phyloP scores from a whole-genome alignment of 2,113 vertebrate genomes.

The Melanerpes formicivorus region DNA sequence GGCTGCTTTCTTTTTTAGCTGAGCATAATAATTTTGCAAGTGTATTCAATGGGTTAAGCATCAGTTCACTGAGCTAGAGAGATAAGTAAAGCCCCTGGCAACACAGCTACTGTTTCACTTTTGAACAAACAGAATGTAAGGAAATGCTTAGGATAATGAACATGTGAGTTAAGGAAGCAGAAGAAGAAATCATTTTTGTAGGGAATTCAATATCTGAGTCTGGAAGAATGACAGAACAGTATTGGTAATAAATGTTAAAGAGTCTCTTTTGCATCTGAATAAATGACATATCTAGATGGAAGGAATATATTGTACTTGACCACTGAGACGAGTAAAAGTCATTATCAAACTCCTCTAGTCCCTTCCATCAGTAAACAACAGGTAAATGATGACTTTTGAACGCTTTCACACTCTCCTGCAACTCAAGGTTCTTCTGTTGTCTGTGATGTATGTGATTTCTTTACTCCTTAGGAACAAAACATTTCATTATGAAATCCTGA shows the following conservation, averaged over 20 bases:
- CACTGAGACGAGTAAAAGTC: background rate
- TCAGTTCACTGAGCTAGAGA: conserved; percentile 26
- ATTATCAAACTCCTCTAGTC: background rate
- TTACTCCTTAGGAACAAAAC: background rate
- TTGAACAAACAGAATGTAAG: background rate
- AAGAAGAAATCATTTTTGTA: background rate
- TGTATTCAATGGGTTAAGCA: conserved; percentile 9
- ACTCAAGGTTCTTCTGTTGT: background rate
- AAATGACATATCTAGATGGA: background rate
- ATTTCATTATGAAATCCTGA: background rate
- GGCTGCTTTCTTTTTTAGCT: conserved; percentile 38
- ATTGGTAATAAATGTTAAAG: background rate
- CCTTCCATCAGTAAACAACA: background rate
- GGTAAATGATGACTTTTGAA: background rate
- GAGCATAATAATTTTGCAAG: background rate
- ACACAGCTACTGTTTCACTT: background rate
- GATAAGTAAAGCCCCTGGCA: conserved; percentile 17
- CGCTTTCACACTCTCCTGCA: background rate
- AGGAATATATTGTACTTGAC: background rate
- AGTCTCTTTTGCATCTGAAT: background rate
- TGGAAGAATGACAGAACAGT: background rate
- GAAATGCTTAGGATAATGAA: background rate
- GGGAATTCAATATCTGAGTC: background rate
- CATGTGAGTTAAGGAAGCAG: background rate
- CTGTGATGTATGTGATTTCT: background rate